Evolutionary conservation across 2,888 invertebrate species (phyloP), one percentile per base, ranked within the genome.

Genomic region (Synanthedon andrenaeformis): DNA sequence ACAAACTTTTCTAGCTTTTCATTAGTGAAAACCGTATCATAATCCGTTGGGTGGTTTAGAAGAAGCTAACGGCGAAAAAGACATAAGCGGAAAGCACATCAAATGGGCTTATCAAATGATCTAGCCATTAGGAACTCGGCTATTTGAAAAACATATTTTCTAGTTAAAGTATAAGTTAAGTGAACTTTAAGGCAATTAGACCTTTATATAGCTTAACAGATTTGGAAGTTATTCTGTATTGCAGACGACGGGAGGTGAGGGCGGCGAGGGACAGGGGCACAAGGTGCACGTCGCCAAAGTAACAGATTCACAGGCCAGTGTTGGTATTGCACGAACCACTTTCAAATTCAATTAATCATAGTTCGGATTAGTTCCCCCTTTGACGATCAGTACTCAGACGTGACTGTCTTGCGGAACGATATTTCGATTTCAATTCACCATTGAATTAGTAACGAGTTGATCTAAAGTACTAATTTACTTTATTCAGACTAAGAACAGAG

Each of bases 311-410:
- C 60, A 41, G 51, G 60, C 62, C 60, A 57, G 54, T 59, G 64
- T 69, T 62, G 66, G 70, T 65, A 72, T 72, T 75, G 79, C 74
- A 67, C 76, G 73, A 74, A 66, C 74, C 70, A 78, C 74, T 79
- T 67, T 62, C 72, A 76, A 82, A 84, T 84, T 83, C 74, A 82
- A 84, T 83, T 84, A 83, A 82, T 84, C 81, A 82, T 82, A 82
- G 80, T 84, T 82, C 58, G 74, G 76, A 82, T 82, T 82, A 82
- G 81, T 82, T 82, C 76, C 62, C 64, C 76, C 82, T 82, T 80
- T 81, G 82, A 79, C 77, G 76, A 75, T 69, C 71, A 69, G 67
- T 61, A 67, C 67, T 66, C 67, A 74, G 76, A 82, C 82, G 78
- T 79, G 79, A 75, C 74, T 75, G 74, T 73, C 74, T 76, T 62